phyloP scores from a whole-genome alignment of 2,888 invertebrate species.

The Drosophila multiciliata region DNA sequence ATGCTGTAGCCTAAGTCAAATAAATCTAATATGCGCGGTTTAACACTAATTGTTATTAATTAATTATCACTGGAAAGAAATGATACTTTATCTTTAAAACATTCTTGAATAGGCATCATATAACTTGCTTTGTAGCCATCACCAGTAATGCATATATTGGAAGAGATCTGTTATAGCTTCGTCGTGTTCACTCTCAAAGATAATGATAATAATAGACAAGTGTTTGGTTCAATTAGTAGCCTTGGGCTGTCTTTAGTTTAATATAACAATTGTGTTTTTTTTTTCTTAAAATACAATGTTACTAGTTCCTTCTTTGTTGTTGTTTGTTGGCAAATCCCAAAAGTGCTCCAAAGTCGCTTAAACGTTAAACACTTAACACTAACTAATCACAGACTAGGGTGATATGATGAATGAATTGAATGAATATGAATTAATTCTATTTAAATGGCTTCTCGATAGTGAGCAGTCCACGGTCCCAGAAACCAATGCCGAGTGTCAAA shows the following conservation, averaged over 20 bases:
- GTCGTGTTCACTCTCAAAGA: neutral
- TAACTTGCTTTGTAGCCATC: neutral
- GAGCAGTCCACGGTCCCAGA: conserved; percentile 94
- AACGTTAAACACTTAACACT: neutral
- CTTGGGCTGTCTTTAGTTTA: neutral
- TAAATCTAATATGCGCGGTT: conserved; percentile 20
- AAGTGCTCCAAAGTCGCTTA: neutral
- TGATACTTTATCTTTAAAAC: neutral
- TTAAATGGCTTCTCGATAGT: conserved; percentile 86
- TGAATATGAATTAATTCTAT: conserved; percentile 1
- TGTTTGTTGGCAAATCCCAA: neutral
- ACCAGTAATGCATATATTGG: neutral
- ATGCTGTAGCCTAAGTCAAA: conserved; percentile 21
- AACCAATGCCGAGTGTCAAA: conserved; percentile 88
- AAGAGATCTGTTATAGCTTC: neutral
- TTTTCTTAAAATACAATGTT: neutral
- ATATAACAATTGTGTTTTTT: neutral
- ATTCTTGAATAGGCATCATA: neutral
- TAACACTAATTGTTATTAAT: neutral
- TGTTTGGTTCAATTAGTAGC: neutral
- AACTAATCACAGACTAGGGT: neutral
- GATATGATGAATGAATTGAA: neutral
- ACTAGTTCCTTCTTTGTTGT: neutral
- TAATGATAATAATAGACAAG: neutral
- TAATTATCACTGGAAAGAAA: neutral